A percentile compares a stretch with the other conserved stretches of the same genome.
These are phyloP conservation scores for Alentia gelatinosa DNA, from an alignment of 2,888 invertebrate genomes.

Conservation along the genomic window DNA sequence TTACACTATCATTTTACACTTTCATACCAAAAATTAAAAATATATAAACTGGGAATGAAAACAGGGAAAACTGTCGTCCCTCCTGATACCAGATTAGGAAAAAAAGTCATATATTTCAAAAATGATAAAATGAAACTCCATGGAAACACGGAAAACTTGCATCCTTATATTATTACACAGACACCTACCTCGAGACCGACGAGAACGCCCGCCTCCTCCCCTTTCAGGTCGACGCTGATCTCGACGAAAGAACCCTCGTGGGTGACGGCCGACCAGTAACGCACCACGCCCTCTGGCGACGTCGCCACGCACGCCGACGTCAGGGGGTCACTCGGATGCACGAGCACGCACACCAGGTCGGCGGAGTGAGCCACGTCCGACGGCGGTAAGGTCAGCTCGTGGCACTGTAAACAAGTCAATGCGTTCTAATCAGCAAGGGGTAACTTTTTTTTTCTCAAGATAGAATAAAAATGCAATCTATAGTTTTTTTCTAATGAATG, in stretches of 20 bases:
- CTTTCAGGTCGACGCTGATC: conserved; percentile 90
- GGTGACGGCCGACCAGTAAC: conserved; percentile 95
- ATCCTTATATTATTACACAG: neutral
- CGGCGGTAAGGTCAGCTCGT: conserved; percentile 93
- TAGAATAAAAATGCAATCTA: too few species aligned
- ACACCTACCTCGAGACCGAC: conserved; percentile 74
- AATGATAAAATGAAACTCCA: neutral
- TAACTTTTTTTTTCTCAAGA: too few species aligned
- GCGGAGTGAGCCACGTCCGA: conserved; percentile 91
- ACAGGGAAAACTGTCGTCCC: too few species aligned
- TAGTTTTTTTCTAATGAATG: too few species aligned
- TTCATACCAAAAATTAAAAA: too few species aligned
- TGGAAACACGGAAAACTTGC: neutral
- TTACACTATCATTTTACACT: too few species aligned
- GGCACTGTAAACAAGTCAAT: conserved; percentile 86
- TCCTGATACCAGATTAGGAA: neutral
- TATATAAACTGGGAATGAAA: too few species aligned
- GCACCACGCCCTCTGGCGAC: conserved; percentile 94
- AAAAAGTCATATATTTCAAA: neutral
- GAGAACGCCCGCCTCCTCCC: conserved; percentile 80
- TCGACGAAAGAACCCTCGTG: conserved; percentile 93
- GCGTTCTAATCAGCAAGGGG: too few species aligned
- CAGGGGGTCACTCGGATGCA: conserved; percentile 83
- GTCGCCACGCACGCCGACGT: conserved; percentile 86
- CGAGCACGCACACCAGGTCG: conserved; percentile 86